A percentile compares a stretch with the other conserved stretches of the same genome.
Conservation (phyloP, 2,797 vertebrate species). For the Gymnopithys bicolor region DNA sequence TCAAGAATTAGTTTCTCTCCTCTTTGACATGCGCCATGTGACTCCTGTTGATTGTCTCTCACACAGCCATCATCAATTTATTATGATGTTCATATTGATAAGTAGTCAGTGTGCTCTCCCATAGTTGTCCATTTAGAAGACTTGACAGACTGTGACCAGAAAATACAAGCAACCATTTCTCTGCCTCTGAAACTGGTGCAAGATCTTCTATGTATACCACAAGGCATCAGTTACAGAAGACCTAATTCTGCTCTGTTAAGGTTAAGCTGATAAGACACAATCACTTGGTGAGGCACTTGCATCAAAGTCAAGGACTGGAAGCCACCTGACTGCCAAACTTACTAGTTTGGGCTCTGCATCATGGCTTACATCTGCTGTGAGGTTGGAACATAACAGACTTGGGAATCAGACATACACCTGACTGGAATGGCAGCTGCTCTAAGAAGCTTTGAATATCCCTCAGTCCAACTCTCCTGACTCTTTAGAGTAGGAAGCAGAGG, state of each 20-base stretch:
- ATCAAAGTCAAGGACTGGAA: background rate
- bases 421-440: background rate
- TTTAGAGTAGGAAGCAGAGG: background rate
- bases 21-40: background rate
- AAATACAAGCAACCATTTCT: background rate
- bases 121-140: background rate
- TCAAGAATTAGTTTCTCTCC: background rate
- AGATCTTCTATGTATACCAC: background rate
- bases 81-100: background rate
- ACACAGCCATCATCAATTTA: background rate
- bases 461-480: background rate
- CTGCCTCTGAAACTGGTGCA: background rate
- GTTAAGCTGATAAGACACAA: background rate
- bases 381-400: background rate
- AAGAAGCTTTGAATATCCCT: background rate
- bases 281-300: background rate
- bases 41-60: background rate
- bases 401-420: background rate
- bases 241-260: background rate
- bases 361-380: background rate
- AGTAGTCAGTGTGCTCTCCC: background rate
- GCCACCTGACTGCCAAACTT: background rate
- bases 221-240: background rate
- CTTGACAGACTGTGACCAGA: background rate
- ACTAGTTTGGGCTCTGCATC: background rate